Evolutionary conservation across 2,797 vertebrate species (phyloP), one percentile per base, ranked within the genome.

Genomic region (Myotis myotis): DNA sequence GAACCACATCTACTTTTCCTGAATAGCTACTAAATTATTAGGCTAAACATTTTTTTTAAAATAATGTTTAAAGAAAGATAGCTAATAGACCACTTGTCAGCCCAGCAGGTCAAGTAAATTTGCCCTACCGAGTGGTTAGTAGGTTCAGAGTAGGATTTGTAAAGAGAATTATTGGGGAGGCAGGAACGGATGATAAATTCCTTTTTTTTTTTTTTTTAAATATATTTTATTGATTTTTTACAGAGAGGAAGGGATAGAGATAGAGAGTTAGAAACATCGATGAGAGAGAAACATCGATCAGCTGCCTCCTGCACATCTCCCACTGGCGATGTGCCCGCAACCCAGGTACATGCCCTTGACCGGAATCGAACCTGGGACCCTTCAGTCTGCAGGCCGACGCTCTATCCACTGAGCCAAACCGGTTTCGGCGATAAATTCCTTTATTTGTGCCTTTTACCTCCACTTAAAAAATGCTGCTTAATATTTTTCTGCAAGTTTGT

Each of bases 401-500:
- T n/a, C n/a, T n/a, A n/a, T n/a, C n/a, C n/a, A n/a, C n/a, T n/a
- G n/a, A n/a, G n/a, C n/a, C n/a, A n/a, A n/a, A n/a, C n/a, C n/a
- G n/a, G n/a, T n/a, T n/a, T n/a, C n/a, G n/a, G n/a, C n/a, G 9
- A 47, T 74, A 55, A 12, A 28, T 84, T 88, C 19, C 19, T 90
- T 89, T 85, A 62, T 75, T 81, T 80, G 74, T 60, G 51, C 23
- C 28, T 94, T 95, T 96, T 82, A 62, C 38, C 8, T 20, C 68
- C 33, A 28, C 11, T 44, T 64, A 33, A 85, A 90, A 96, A 93
- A 60, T 81, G 16, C 81, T 93, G 70, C 6, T 49, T 38, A 72
- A 62, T 66, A 4, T 76, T 94, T 89, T 87, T 85, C 47, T 88
- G 47, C 16, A 80, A 72, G 60, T 66, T 83, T 89, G 33, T 66